Conservation (phyloP, 2,888 invertebrate species). For the Andricus quercusramuli region DNA sequence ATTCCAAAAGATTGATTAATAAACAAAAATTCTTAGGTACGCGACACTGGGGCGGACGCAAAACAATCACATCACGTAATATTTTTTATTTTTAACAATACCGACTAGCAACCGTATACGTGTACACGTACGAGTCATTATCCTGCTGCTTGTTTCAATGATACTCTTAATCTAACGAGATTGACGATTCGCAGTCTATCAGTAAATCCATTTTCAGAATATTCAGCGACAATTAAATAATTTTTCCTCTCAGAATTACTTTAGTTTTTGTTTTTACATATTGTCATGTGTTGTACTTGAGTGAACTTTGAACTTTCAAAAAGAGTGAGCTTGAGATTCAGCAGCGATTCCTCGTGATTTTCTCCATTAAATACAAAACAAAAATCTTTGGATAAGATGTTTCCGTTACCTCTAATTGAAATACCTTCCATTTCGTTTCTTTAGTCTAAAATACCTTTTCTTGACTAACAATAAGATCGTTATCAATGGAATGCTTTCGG, state of each 20-base stretch:
- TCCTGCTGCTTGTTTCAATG: constrained; percentile 6
- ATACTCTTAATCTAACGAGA: constrained; percentile 18
- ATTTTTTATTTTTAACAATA: not conserved
- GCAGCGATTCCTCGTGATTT: constrained; percentile 40
- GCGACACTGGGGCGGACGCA: constrained; percentile 28
- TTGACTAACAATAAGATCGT: constrained; percentile 25
- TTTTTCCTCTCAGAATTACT: constrained; percentile 17
- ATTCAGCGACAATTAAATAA: not conserved
- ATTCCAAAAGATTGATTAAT: constrained; percentile 4
- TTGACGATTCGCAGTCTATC: constrained; percentile 16
- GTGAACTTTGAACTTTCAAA: constrained; percentile 13
- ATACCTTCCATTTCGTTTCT: constrained; percentile 22
- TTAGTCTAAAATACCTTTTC: constrained; percentile 20
- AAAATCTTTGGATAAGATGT: constrained; percentile 30
- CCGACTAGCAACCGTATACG: constrained; percentile 27
- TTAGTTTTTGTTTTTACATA: constrained; percentile 10
- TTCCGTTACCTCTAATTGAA: constrained; percentile 32
- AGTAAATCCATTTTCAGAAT: constrained; percentile 3
- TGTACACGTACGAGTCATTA: constrained; percentile 11
- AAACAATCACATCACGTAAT: constrained; percentile 26
- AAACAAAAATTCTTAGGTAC: constrained; percentile 20
- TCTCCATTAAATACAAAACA: constrained; percentile 29
- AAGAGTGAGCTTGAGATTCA: constrained; percentile 35
- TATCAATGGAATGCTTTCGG: constrained; percentile 34
- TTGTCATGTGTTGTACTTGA: constrained; percentile 34